phyloP scores from a whole-genome alignment of 2,113 vertebrate genomes.

The Brachyistius frenatus region DNA sequence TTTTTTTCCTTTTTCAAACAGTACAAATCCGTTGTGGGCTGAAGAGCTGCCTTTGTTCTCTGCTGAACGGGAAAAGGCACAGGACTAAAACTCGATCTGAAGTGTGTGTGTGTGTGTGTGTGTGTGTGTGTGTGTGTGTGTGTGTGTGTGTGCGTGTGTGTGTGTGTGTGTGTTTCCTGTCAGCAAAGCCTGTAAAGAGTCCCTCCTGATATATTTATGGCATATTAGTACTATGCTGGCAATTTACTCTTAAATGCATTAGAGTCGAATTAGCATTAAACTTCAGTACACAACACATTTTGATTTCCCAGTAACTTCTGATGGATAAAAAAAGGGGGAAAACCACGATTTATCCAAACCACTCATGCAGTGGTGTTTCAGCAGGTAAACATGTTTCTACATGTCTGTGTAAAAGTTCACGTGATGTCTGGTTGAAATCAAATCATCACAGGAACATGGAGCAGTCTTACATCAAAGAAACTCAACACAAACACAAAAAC shows the following conservation, averaged over 20 bases:
- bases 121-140: too few species aligned
- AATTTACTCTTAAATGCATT: conserved; percentile 11
- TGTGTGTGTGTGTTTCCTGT: conserved; percentile 12
- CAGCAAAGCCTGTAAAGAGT: neutral
- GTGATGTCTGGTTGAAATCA: too few species aligned
- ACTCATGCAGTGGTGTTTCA: too few species aligned
- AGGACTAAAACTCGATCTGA: conserved; percentile 2
- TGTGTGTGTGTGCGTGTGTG: conserved; percentile 5
- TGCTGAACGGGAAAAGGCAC: neutral
- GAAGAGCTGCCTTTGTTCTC: conserved; percentile 40
- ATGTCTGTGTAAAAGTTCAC: too few species aligned
- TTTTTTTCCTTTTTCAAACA: conserved; percentile 5
- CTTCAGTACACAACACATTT: neutral
- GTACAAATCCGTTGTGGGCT: conserved; percentile 30
- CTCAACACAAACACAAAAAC: too few species aligned
- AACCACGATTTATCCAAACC: neutral
- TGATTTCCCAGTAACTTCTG: neutral
- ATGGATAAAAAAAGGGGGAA: neutral
- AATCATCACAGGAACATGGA: too few species aligned
- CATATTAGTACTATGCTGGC: neutral
- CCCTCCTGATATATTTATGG: conserved; percentile 10
- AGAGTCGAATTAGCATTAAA: conserved; percentile 7
- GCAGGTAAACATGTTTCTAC: too few species aligned
- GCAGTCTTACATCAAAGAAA: too few species aligned
- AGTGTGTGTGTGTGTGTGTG: neutral